Conservation (phyloP, 2,888 invertebrate species). For the Odontothrips loti region DNA sequence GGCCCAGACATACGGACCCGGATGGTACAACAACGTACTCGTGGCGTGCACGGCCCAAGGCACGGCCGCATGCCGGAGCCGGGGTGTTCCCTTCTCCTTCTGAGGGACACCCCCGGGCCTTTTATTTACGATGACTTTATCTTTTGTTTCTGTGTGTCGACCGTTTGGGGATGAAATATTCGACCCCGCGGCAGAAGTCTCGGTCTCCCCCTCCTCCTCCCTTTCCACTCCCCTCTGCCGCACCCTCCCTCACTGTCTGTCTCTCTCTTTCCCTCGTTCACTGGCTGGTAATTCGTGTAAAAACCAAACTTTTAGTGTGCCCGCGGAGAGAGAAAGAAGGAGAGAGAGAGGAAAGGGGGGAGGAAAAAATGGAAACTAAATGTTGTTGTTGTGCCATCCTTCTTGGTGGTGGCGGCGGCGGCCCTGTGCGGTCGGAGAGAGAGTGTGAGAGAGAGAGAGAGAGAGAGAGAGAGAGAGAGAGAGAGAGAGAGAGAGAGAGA, state of each 20-base stretch:
- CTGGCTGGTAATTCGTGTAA: slow-evolving; percentile 19
- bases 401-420: neutral
- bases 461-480: no score
- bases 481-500: no score
- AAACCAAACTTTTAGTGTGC: slow-evolving; percentile 14
- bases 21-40: no score
- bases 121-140: slow-evolving; percentile 21
- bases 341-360: neutral
- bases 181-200: neutral
- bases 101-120: neutral
- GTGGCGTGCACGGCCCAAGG: no score
- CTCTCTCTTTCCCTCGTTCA: neutral
- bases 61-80: no score
- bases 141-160: slow-evolving; percentile 22
- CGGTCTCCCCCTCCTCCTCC: neutral
- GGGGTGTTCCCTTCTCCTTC: neutral
- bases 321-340: neutral
- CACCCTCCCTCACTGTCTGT: neutral
- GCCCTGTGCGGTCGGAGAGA: neutral
- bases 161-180: slow-evolving; percentile 10
- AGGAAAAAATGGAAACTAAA: slow-evolving; percentile 17
- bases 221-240: neutral
- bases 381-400: slow-evolving; percentile 3
- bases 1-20: no score
- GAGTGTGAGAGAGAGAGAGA: neutral